Percentiles rank a stretch among this genome's conserved stretches.
Conservation (phyloP, 1,140 invertebrate genomes). For the Dendrolimus punctatus region DNA sequence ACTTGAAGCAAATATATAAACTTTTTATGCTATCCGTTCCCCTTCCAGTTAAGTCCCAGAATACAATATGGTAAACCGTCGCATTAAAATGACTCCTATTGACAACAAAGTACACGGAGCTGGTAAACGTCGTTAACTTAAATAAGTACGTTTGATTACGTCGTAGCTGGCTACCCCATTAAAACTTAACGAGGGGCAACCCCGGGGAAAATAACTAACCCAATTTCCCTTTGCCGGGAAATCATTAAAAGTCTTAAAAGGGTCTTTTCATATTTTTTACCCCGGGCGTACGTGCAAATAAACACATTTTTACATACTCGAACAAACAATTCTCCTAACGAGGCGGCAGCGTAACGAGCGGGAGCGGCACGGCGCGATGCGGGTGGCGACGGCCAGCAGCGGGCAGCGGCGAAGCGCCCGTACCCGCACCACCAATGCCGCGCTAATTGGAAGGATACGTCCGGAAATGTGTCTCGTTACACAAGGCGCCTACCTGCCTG, state of each 20-base stretch:
- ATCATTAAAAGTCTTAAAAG: slow-evolving; percentile 73
- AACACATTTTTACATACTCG: slow-evolving; percentile 72
- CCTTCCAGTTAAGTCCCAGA: no score
- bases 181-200: slow-evolving; percentile 71
- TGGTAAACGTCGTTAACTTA: slow-evolving; percentile 67
- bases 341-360: slow-evolving; percentile 58
- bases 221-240: slow-evolving; percentile 71
- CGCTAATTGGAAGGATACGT: slow-evolving; percentile 60
- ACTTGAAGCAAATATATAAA: no score
- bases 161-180: slow-evolving; percentile 69
- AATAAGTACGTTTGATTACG: slow-evolving; percentile 71
- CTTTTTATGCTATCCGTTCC: no score
- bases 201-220: slow-evolving; percentile 70
- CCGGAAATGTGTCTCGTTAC: slow-evolving; percentile 58
- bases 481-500: slow-evolving; percentile 25
- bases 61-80: slow-evolving; percentile 10
- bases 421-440: slow-evolving; percentile 16
- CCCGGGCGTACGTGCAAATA: slow-evolving; percentile 69
- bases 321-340: slow-evolving; percentile 71
- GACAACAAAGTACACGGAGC: slow-evolving; percentile 55
- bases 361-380: slow-evolving; percentile 25
- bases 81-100: slow-evolving; percentile 50
- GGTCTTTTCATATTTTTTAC: slow-evolving; percentile 70
- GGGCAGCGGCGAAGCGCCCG: slow-evolving; percentile 24
- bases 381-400: slow-evolving; percentile 27